Base-by-base conservation (phyloP, 1,140 invertebrate species). In the Scaptodrosophila lebanonensis region DNA sequence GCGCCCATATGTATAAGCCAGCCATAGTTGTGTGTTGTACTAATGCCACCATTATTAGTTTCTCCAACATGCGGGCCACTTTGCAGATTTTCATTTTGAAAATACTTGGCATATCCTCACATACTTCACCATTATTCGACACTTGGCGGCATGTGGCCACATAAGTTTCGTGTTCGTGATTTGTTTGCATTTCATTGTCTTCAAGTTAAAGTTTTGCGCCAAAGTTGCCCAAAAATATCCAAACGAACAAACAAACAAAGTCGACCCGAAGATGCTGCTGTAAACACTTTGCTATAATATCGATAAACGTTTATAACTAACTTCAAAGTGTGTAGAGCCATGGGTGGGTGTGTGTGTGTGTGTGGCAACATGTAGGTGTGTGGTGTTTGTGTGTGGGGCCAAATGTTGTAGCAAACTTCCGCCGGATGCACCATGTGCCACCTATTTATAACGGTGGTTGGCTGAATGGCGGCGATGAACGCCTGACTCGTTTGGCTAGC, bases 221-320 rank as follows among this genome's bases (percentile, higher is more conserved):
- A 43, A 9, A n/a, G n/a, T n/a, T n/a, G n/a, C n/a, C n/a, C n/a
- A n/a, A n/a, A n/a, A n/a, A n/a, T n/a, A n/a, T n/a, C n/a, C n/a
- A n/a, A n/a, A n/a, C n/a, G n/a, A n/a, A 17, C 16, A 2, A 8
- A 3, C 36, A 38, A 17, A 20, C 44, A 61, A 36, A 49, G 44
- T 49, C 39, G 57, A 40, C 15, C 42, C 40, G 42, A n/a, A 12
- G 44, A 29, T 20, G 17, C 52, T 57, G 3, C 22, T 25, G 22
- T 25, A 25, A 25, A 25, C 22, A 25, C 22, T 51, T 49, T 52
- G 68, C 62, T 38, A 77, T 73, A 79, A 79, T 77, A 79, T 77
- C 69, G 73, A 82, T 77, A 77, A 77, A 73, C 73, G 68, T 79
- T 77, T 77, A 73, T 79, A 77, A 79, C 73, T 73, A 77, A 77